phyloP scores from a whole-genome alignment of 2,888 invertebrate genomes.

The Latrodectus elegans region DNA sequence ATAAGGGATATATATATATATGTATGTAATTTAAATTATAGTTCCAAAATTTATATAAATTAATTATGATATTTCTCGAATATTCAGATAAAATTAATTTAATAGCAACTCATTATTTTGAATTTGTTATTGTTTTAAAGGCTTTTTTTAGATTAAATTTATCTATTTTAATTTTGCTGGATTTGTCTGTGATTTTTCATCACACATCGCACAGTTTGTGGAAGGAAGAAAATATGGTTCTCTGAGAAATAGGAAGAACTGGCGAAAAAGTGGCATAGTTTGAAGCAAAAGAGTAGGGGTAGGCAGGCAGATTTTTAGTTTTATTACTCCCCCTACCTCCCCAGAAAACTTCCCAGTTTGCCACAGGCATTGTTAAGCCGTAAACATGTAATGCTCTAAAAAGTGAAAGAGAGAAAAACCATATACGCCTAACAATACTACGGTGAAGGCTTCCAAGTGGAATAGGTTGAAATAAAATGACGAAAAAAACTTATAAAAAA shows the following conservation, averaged over 20 bases:
- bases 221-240: background rate
- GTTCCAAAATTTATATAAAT: too few species aligned
- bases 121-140: too few species aligned
- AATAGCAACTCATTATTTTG: too few species aligned
- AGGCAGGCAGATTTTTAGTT: conserved; percentile 11
- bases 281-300: background rate
- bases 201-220: background rate
- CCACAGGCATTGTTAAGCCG: conserved; percentile 59
- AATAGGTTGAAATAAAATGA: conserved; percentile 57
- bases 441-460: conserved; percentile 42
- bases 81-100: too few species aligned
- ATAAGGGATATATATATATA: too few species aligned
- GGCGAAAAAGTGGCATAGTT: background rate
- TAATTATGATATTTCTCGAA: too few species aligned
- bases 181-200: too few species aligned
- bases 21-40: too few species aligned
- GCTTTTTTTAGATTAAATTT: too few species aligned
- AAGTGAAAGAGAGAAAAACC: conserved; percentile 27
- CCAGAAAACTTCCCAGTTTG: conserved; percentile 10
- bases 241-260: background rate
- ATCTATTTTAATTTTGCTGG: too few species aligned
- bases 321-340: conserved; percentile 25
- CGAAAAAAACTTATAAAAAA: conserved; percentile 48
- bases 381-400: conserved; percentile 45
- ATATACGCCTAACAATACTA: conserved; percentile 56